A percentile compares a stretch with the other conserved stretches of the same genome.
Evolutionary conservation across 2,113 vertebrate genomes (phyloP).

Genomic region (Callaeas wilsoni): DNA sequence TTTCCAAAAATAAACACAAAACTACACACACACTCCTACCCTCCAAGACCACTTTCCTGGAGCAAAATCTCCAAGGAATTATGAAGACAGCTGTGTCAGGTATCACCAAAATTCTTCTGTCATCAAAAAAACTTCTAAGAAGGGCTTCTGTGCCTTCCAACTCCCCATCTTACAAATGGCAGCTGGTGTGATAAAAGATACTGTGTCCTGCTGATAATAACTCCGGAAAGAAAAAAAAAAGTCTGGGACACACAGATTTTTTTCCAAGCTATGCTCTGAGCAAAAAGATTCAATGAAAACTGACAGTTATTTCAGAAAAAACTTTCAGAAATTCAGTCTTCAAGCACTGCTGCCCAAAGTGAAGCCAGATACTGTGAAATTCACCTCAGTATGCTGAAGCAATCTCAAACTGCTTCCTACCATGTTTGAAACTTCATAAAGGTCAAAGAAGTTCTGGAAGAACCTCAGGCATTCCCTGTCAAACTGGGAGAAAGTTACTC

Average conservation of each 20-base stretch:
- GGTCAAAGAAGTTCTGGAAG: not conserved
- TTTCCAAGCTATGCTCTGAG: not conserved
- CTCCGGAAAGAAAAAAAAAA: not conserved
- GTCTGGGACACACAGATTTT: not conserved
- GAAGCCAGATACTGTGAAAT: not conserved
- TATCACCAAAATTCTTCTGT: not conserved
- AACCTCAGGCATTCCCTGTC: not conserved
- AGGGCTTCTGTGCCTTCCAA: not conserved
- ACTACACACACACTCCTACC: not conserved
- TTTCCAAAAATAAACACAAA: not conserved
- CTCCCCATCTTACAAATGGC: not conserved
- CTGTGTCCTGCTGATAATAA: not conserved
- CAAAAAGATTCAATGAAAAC: not conserved
- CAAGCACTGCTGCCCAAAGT: not conserved
- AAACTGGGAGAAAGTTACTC: not conserved
- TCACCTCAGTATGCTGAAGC: not conserved
- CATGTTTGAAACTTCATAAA: not conserved
- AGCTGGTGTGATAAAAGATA: not conserved
- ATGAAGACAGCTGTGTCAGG: not conserved
- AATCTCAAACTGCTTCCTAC: not conserved
- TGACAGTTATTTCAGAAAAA: not conserved
- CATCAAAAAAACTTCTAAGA: not conserved
- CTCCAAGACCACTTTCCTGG: not conserved
- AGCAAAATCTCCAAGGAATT: not conserved
- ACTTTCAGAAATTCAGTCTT: not conserved